Conservation (phyloP, 2,113 vertebrate genomes). For the Rana temporaria region DNA sequence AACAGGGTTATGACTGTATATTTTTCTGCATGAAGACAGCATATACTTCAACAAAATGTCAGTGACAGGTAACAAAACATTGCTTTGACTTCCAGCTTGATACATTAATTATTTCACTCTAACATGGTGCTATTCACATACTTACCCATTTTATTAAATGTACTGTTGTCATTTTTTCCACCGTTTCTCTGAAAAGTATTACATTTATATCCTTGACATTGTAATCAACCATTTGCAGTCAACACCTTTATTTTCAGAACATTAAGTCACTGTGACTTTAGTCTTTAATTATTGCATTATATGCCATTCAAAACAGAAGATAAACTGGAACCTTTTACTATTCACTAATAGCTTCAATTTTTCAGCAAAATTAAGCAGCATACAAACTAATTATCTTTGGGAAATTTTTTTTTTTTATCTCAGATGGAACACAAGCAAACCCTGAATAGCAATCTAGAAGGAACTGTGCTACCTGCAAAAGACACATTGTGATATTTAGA, state of each 20-base stretch:
- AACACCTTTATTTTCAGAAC: constrained; percentile 49
- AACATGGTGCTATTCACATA: constrained; percentile 62
- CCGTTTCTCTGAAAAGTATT: constrained; percentile 42
- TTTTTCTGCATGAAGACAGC: too few relatives aligned
- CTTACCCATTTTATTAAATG: constrained; percentile 60
- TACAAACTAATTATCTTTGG: constrained; percentile 44
- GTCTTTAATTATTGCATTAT: constrained; percentile 46
- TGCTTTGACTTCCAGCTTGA: too few relatives aligned
- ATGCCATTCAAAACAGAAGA: constrained; percentile 1
- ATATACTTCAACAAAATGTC: too few relatives aligned
- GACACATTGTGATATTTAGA: constrained; percentile 15
- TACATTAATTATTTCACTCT: constrained; percentile 14
- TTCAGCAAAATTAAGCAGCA: constrained; percentile 12
- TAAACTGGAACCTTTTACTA: background rate
- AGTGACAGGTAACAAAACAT: too few relatives aligned
- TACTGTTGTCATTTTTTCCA: constrained; percentile 45
- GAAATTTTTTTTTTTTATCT: constrained; percentile 46
- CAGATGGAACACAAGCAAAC: constrained; percentile 2
- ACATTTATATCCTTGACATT: constrained; percentile 60
- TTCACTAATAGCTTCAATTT: constrained; percentile 21
- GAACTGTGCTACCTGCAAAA: constrained; percentile 16
- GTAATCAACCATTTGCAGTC: constrained; percentile 63
- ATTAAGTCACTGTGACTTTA: constrained; percentile 31
- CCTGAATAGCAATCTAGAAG: constrained; percentile 13
- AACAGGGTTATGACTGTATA: too few relatives aligned